Conservation (phyloP, 1,140 invertebrate genomes). For the Drosophila aff. region DNA sequence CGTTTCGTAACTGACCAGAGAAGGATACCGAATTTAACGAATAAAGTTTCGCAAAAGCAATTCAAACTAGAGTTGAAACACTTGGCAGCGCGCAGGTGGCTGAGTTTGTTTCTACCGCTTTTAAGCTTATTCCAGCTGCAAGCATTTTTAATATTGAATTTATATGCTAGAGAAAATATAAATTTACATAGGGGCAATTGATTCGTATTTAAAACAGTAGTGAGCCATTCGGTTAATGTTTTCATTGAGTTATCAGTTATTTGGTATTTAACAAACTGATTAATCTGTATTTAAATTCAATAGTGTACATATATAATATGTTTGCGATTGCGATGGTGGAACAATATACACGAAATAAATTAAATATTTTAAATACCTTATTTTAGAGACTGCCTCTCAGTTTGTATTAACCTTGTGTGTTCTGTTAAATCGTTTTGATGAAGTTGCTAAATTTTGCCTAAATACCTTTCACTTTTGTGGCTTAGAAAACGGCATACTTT, state of each 20-base stretch:
- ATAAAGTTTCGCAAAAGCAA: slow-evolving; percentile 35
- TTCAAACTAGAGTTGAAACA: slow-evolving; percentile 19
- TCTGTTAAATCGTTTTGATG: neutral
- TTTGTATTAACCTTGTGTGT: neutral
- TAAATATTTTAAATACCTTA: neutral
- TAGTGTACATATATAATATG: too few relatives aligned
- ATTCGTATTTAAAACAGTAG: too few relatives aligned
- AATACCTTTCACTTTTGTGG: slow-evolving; percentile 5
- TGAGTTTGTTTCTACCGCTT: slow-evolving; percentile 2
- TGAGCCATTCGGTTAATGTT: neutral
- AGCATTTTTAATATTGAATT: neutral
- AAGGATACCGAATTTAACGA: slow-evolving; percentile 32
- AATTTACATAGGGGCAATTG: neutral
- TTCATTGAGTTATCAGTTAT: neutral
- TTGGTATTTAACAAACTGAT: neutral
- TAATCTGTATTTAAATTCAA: too few relatives aligned
- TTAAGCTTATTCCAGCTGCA: neutral
- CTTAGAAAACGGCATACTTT: slow-evolving; percentile 13
- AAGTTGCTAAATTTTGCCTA: neutral
- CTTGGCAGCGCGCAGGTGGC: slow-evolving; percentile 6
- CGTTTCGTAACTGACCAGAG: slow-evolving; percentile 30
- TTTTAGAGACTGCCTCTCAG: neutral
- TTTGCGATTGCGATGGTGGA: too few relatives aligned
- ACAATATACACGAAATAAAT: too few relatives aligned
- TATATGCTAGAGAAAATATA: neutral